Percentiles rank a stretch among this genome's conserved stretches.
These are phyloP conservation scores for Danio kyathit DNA, from an alignment of 2,797 vertebrate genomes.

Conservation along the genomic window DNA sequence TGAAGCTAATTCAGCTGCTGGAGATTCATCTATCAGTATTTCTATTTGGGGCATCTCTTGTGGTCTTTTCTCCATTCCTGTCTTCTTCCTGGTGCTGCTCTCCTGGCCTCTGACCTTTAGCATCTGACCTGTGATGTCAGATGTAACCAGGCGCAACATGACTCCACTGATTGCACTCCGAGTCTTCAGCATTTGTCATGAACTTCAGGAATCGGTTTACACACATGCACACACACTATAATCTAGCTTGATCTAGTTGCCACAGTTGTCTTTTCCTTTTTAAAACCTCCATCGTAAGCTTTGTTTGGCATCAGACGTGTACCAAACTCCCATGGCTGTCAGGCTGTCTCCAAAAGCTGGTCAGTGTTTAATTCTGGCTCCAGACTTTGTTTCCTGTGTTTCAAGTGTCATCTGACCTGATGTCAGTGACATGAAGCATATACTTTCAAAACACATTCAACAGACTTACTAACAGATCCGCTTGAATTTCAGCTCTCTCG, in stretches of 20 bases:
- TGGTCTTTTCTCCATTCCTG: constrained; percentile 33
- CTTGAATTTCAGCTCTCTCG: constrained; percentile 34
- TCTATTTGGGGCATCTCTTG: constrained; percentile 48
- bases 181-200: constrained; percentile 32
- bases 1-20: constrained; percentile 47
- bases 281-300: not conserved
- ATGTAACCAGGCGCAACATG: constrained; percentile 24
- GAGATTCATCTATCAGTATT: constrained; percentile 47
- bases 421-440: constrained; percentile 40
- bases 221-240: not conserved
- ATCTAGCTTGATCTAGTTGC: not conserved
- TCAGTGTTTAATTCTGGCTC: constrained; percentile 17
- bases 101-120: constrained; percentile 41
- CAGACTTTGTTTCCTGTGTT: constrained; percentile 43
- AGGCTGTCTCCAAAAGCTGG: constrained; percentile 15
- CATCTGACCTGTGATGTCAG: constrained; percentile 47
- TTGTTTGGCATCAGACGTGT: not conserved
- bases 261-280: not conserved
- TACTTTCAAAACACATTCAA: constrained; percentile 33
- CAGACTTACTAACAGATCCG: not conserved
- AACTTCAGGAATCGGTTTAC: not conserved
- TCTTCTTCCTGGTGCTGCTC: constrained; percentile 38
- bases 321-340: not conserved
- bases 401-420: constrained; percentile 26
- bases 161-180: constrained; percentile 22